Percentiles rank a stretch among this genome's conserved stretches.
Evolutionary conservation across 2,888 invertebrate genomes (phyloP).

Genomic region (Pollenia labialis): DNA sequence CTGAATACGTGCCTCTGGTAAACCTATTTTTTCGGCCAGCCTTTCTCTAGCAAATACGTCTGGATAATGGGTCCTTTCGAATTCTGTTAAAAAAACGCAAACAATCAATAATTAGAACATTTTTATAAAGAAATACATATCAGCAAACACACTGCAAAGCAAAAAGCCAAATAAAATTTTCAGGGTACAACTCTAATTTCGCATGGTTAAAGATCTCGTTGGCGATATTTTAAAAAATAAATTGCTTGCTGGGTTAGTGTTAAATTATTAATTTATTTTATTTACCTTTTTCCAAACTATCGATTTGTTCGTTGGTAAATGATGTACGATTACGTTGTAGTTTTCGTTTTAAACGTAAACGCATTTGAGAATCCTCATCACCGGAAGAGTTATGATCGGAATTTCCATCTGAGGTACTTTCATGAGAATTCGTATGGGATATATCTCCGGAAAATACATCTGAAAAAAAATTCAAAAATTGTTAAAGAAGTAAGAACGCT

Average conservation of each 20-base stretch:
- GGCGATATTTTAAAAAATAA: no score
- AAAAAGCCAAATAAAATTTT: no score
- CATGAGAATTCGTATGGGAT: conserved; percentile 86
- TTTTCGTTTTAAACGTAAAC: conserved; percentile 96
- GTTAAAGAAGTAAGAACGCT: not conserved
- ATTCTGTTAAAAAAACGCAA: conserved; percentile 87
- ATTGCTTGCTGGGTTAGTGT: no score
- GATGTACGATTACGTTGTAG: conserved; percentile 98
- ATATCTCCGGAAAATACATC: conserved; percentile 87
- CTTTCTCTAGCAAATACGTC: conserved; percentile 98
- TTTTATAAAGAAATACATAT: not conserved
- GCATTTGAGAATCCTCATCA: conserved; percentile 95
- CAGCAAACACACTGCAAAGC: not conserved
- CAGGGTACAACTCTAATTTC: no score
- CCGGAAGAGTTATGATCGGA: conserved; percentile 96
- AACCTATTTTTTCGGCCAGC: conserved; percentile 98
- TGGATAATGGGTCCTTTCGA: conserved; percentile 98
- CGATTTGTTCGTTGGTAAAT: conserved; percentile 99
- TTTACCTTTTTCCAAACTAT: conserved; percentile 98
- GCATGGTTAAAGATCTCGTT: no score
- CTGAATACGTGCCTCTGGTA: conserved; percentile 99
- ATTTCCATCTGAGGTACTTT: conserved; percentile 94
- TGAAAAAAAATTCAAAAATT: conserved; percentile 74
- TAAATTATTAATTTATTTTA: no score
- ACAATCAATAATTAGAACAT: not conserved